Evolutionary conservation across 1,140 invertebrate genomes (phyloP), one percentile per base, ranked within the genome.

Genomic region (Zaprionus kolodkinae): DNA sequence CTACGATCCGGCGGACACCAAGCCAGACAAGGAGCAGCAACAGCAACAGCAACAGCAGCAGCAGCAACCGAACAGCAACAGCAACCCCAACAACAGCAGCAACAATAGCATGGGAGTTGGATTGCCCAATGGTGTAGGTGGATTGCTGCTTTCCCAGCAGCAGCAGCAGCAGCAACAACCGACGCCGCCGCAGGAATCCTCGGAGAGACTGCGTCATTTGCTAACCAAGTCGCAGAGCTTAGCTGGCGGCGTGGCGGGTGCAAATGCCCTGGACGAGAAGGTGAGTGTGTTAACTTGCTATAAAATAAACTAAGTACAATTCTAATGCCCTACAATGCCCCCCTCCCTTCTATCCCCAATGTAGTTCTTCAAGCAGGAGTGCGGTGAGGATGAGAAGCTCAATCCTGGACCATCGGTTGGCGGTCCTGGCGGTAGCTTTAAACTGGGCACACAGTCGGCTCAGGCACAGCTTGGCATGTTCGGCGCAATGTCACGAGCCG

Each of bases 311-410:
- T 40, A n/a, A 2, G 13, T n/a, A 0, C n/a, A 0, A 0, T 1
- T 9, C n/a, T 36, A 5, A 56, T 33, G n/a, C n/a, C n/a, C n/a
- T n/a, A n/a, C n/a, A n/a, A 6, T 13, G 13, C 3, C 21, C 13
- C 15, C 27, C 9, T 33, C 15, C 6, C n/a, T 13, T 3, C 5
- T 30, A 30, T 2, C 35, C 17, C 15, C 12, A 9, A 43, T 40
- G 36, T 40, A 92, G 91, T 92, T 86, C 79, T 92, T 91, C 55
- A 92, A 92, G 88, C 97, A 97, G 91, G 95, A 96, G 66, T 68
- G 67, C 57, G 78, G 40, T 33, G 97, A 98, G 74, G 97, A 97
- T 64, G 96, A 96, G 68, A 96, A 96, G 56, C 67, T 83, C 9
- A 70, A 66, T 36, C 15, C 70, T 1, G 78, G 73, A 12, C 43